Evolutionary conservation across 2,797 vertebrate genomes (phyloP), one percentile per base, ranked within the genome.

Genomic region (Notolepis coatsorum): DNA sequence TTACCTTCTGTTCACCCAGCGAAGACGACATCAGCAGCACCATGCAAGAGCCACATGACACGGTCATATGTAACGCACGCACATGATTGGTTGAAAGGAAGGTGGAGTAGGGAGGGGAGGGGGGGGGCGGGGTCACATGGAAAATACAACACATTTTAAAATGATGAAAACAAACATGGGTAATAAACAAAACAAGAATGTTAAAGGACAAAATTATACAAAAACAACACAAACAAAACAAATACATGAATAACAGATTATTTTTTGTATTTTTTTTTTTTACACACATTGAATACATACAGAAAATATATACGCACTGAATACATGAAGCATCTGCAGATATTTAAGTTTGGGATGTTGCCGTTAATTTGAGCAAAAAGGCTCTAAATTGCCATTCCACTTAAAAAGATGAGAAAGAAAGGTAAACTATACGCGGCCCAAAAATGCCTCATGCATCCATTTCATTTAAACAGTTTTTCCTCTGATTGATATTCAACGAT

Each of bases 31-130:
- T 97, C 97, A 91, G 88, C 97, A 97, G 96, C 96, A 95, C 95
- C 97, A 99, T 98, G 96, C 96, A 99, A 98, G 91, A 92, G 95
- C 94, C 97, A 98, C 94, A 97, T 98, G 97, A 98, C 96, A 97
- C 93, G 96, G 95, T 95, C 97, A 98, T 95, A 98, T 97, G 96
- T 97, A 96, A 96, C 84, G 93, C 96, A 98, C 94, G 94, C 93
- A 98, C 95, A 96, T 97, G 96, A 97, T 95, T 92, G 96, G 95
- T 97, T 93, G 95, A 96, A 94, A 94, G 94, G 94, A 94, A 95
- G 94, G 95, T 92, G 94, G 89, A 93, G 93, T 87, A 93, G 90
- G 92, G 31, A 31, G 72, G 88, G 92, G 90, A 90, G 93, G 91
- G 87, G 93, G 87, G 89, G 90, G 90, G 89, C 84, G 86, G 93